phyloP scores from a whole-genome alignment of 2,797 vertebrate species.

The Borostomias antarcticus region DNA sequence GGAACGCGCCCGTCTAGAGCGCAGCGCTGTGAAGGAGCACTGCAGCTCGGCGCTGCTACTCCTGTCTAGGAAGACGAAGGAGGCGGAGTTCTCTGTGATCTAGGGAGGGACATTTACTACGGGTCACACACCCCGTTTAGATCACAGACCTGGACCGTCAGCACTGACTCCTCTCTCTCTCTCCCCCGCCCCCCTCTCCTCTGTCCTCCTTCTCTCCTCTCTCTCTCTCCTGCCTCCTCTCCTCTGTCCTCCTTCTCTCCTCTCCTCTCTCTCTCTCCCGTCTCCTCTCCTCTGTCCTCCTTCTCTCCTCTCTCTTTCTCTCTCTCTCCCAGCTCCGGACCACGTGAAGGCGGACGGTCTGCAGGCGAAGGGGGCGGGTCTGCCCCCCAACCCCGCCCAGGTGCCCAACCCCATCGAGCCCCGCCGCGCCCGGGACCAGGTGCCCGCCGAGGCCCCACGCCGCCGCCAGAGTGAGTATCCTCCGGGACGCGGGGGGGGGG shows the following conservation, averaged over 20 bases:
- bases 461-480: constrained; percentile 92
- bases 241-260: background rate
- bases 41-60: too few species aligned
- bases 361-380: constrained; percentile 59
- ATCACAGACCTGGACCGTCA: background rate
- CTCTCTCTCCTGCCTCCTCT: background rate
- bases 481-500: background rate
- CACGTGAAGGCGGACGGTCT: constrained; percentile 64
- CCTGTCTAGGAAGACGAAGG: too few species aligned
- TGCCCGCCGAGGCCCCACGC: constrained; percentile 77
- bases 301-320: too few species aligned
- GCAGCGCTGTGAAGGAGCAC: background rate
- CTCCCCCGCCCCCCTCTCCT: background rate
- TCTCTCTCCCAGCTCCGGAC: constrained; percentile 75
- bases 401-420: constrained; percentile 80
- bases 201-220: background rate
- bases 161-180: background rate
- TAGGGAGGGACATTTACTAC: too few species aligned
- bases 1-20: constrained; percentile 3
- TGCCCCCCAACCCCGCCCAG: constrained; percentile 80
- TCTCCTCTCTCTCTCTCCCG: background rate
- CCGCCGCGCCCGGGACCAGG: constrained; percentile 72
- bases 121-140: background rate
- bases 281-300: background rate
- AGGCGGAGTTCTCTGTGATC: too few species aligned